A percentile compares a stretch with the other conserved stretches of the same genome.
phyloP scores from a whole-genome alignment of 2,888 invertebrate species.

The Pyrrhia umbra region DNA sequence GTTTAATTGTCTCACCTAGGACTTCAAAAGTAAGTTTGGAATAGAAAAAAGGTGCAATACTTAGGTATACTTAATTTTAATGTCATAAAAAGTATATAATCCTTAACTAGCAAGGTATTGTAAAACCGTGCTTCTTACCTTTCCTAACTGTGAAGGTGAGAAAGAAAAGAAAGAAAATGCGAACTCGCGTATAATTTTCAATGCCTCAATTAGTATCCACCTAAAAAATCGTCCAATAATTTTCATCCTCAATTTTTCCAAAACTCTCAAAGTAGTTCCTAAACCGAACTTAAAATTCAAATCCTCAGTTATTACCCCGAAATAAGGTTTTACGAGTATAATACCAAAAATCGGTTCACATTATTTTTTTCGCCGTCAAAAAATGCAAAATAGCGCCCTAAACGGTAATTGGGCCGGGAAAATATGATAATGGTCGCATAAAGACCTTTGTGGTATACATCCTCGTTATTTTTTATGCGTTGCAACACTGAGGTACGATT shows the following conservation, averaged over 20 bases:
- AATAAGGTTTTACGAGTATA: constrained; percentile 67
- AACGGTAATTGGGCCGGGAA: constrained; percentile 81
- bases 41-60: no score
- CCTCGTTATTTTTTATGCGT: constrained; percentile 81
- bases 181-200: no score
- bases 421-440: constrained; percentile 86
- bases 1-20: no score
- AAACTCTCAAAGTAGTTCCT: constrained; percentile 39
- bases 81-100: no score
- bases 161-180: no score
- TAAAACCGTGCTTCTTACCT: no score
- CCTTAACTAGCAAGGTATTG: no score
- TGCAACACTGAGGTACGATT: constrained; percentile 70
- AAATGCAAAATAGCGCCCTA: constrained; percentile 78
- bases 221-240: no score
- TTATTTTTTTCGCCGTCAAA: constrained; percentile 69
- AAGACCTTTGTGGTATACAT: constrained; percentile 79
- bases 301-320: constrained; percentile 42
- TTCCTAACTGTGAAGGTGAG: no score
- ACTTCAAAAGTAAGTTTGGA: no score
- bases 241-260: neutral
- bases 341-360: constrained; percentile 60
- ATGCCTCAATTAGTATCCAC: no score
- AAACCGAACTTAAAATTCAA: constrained; percentile 51
- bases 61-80: no score